Evolutionary conservation across 2,797 vertebrate genomes (phyloP), one percentile per base, ranked within the genome.

Genomic region (Eupleurogrammus muticus): DNA sequence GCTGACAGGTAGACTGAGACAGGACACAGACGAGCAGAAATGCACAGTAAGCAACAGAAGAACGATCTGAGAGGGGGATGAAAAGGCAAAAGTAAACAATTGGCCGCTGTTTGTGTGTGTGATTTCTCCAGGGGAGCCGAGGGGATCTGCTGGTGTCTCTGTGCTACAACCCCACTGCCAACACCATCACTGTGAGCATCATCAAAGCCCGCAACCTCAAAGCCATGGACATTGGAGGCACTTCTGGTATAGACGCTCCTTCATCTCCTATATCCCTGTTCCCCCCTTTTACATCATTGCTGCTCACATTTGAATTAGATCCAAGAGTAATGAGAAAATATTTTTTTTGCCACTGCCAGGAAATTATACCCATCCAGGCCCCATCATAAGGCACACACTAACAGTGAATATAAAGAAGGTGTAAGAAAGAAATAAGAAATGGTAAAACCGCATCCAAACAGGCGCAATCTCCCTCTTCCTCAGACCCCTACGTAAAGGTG

Each of bases 221-320:
- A 98, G 98, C 98, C 96, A 99, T 99, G 98, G 98, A 99, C 92
- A 99, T 99, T n/a, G 98, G 98, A 88, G 98, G 98, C 88, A 99
- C 98, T 17, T 99, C 98, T 95, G 98, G 98, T 99, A 94, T 28
- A 59, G 35, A 78, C 38, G 40, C 75, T 79, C 72, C 67, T 82
- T 77, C 59, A n/a, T 75, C 53, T 74, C 32, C 34, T 13, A 4
- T 44, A 36, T 59, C 20, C 8, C 73, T 71, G 72, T 36, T 60
- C 57, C 23, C 28, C 28, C 28, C 20, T 24, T 70, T 47, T 44
- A 35, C 38, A 56, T 59, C 56, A 35, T 1, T 17, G 35, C 49
- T 40, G 20, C 10, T 61, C 51, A 32, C 17, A 50, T 12, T 9
- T 16, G 12, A 40, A 38, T 51, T 13, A 38, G 34, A 50, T 70